Evolutionary conservation across 1,140 invertebrate genomes (phyloP).

Genomic region (Cydia fagiglandana): DNA sequence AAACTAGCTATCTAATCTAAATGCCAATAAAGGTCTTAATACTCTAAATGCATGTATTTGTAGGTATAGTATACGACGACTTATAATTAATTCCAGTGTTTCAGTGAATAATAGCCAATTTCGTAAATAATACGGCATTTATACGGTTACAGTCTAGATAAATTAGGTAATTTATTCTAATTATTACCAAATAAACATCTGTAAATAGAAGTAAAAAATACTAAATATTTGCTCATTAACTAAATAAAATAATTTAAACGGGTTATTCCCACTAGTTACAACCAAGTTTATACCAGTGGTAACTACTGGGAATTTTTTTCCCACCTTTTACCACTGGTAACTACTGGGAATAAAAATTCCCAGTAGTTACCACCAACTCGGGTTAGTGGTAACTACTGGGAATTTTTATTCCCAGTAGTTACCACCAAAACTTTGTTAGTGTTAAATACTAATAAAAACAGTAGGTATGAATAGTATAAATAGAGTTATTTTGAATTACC

Average conservation of each 20-base stretch:
- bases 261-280: too few species aligned
- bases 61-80: background rate
- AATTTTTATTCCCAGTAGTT: too few species aligned
- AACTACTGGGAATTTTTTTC: too few species aligned
- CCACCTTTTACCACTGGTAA: too few species aligned
- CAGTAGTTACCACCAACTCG: too few species aligned
- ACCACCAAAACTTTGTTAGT: too few species aligned
- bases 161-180: background rate
- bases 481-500: too few species aligned
- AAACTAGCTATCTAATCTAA: background rate
- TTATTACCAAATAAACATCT: background rate
- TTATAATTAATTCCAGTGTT: background rate
- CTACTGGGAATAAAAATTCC: too few species aligned
- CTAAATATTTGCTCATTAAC: background rate
- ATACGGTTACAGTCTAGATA: background rate
- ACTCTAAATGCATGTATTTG: slow-evolving; percentile 6
- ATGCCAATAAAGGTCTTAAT: background rate
- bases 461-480: too few species aligned
- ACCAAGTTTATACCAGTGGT: too few species aligned
- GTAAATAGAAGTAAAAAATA: background rate
- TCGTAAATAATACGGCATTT: background rate
- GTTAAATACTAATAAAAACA: too few species aligned
- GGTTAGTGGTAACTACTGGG: too few species aligned
- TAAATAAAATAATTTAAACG: background rate
- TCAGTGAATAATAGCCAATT: background rate